Conservation (phyloP, 1,140 invertebrate genomes). For the Scaptomyza montana region DNA sequence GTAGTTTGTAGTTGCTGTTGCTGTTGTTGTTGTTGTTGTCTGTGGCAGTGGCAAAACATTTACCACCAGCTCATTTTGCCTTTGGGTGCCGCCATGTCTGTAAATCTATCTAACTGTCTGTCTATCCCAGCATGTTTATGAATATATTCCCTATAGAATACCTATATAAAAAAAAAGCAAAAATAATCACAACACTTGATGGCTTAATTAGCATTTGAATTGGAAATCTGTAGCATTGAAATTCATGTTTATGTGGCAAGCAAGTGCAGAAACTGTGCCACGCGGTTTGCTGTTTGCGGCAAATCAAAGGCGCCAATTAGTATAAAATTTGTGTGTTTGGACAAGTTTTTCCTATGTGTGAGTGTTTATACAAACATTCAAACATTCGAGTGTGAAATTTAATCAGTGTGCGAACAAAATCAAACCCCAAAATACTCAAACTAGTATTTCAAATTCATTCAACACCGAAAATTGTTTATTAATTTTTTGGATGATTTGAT, state of each 20-base stretch:
- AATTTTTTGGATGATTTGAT: slow-evolving; percentile 51
- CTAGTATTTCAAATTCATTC: slow-evolving; percentile 37
- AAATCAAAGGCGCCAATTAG: slow-evolving; percentile 71
- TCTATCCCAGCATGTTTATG: not conserved
- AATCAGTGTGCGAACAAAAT: slow-evolving; percentile 72
- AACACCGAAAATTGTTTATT: slow-evolving; percentile 68
- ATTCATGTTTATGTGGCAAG: slow-evolving; percentile 19
- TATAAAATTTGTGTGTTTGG: slow-evolving; percentile 27
- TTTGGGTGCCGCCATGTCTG: slow-evolving; percentile 13
- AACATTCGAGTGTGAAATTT: slow-evolving; percentile 67
- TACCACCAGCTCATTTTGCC: slow-evolving; percentile 1
- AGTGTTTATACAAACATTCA: no score
- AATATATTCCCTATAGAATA: slow-evolving; percentile 1
- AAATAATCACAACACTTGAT: slow-evolving; percentile 44
- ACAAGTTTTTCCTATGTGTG: not conserved
- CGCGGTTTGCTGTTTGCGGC: slow-evolving; percentile 30
- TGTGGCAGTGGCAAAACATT: slow-evolving; percentile 27
- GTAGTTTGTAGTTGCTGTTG: not conserved
- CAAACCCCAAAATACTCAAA: not conserved
- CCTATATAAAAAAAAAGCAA: no score
- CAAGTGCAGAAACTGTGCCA: slow-evolving; percentile 27
- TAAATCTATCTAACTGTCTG: not conserved
- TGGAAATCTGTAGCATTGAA: slow-evolving; percentile 7
- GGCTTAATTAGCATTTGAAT: slow-evolving; percentile 66
- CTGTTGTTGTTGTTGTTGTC: not conserved